phyloP scores from a whole-genome alignment of 2,888 invertebrate species.

The Tanaodytes sp. region DNA sequence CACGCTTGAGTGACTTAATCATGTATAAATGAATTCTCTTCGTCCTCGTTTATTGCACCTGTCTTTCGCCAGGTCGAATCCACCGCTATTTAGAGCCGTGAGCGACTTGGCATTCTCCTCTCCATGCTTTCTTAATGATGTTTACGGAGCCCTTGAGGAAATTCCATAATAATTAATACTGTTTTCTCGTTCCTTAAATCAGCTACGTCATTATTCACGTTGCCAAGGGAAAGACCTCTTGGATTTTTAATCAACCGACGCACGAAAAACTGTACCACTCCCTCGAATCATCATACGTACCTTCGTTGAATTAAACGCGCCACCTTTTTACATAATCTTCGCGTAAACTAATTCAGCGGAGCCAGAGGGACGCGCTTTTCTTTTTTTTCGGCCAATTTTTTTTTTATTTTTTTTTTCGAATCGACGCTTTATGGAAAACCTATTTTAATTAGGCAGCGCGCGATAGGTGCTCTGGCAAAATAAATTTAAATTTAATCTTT shows the following conservation, averaged over 20 bases:
- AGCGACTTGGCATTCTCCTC: constrained; percentile 40
- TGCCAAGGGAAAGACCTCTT: constrained; percentile 44
- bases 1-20: constrained; percentile 22
- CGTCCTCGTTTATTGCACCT: constrained; percentile 44
- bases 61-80: constrained; percentile 38
- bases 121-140: constrained; percentile 56
- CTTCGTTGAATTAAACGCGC: constrained; percentile 22
- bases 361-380: too few species aligned
- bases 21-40: constrained; percentile 39
- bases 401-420: too few species aligned
- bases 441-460: too few species aligned
- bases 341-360: constrained; percentile 17
- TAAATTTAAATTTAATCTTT: too few species aligned
- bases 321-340: constrained; percentile 24
- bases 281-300: constrained; percentile 35
- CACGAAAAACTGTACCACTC: constrained; percentile 33
- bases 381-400: too few species aligned
- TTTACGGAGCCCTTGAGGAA: constrained; percentile 57
- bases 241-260: constrained; percentile 59
- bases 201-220: constrained; percentile 57
- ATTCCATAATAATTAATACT: constrained; percentile 60
- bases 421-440: too few species aligned
- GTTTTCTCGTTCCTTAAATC: constrained; percentile 54
- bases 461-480: too few species aligned
- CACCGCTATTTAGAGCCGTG: constrained; percentile 38